Conservation (phyloP, 2,113 vertebrate genomes). For the Serinus canaria region DNA sequence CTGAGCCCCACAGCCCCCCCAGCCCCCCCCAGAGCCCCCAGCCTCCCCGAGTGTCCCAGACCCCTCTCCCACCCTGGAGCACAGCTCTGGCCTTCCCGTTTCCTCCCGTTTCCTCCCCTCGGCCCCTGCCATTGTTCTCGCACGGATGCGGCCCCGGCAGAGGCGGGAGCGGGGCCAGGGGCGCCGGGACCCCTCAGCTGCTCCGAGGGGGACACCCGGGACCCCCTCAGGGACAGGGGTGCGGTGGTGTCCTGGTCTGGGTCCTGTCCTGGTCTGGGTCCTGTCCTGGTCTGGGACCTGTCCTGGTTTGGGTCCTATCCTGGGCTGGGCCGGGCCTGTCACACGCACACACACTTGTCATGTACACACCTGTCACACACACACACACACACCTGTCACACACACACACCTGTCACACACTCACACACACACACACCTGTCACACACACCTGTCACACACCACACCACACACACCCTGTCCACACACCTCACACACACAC, state of each 20-base stretch:
- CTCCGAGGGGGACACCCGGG: too few relatives aligned
- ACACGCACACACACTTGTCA: too few relatives aligned
- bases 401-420: background rate
- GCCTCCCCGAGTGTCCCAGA: background rate
- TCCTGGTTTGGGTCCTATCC: too few relatives aligned
- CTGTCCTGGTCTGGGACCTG: too few relatives aligned
- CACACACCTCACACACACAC: too few relatives aligned
- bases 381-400: too few relatives aligned
- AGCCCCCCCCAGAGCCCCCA: too few relatives aligned
- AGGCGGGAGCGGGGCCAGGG: background rate
- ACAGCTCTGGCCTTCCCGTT: too few relatives aligned
- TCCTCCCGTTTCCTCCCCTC: background rate
- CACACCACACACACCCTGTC: background rate
- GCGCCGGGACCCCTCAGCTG: background rate
- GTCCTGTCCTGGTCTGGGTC: too few relatives aligned
- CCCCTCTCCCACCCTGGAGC: background rate
- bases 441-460: background rate
- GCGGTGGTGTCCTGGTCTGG: fast-evolving
- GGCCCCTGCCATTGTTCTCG: background rate
- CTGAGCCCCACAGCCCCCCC: background rate
- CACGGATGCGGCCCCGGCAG: background rate
- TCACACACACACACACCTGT: too few relatives aligned
- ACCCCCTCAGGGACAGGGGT: background rate
- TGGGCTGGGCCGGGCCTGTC: fast-evolving
- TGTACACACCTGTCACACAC: background rate